These are phyloP conservation scores for Platyscapa corneri DNA, from an alignment of 1,140 invertebrate species.

Conservation along the genomic window DNA sequence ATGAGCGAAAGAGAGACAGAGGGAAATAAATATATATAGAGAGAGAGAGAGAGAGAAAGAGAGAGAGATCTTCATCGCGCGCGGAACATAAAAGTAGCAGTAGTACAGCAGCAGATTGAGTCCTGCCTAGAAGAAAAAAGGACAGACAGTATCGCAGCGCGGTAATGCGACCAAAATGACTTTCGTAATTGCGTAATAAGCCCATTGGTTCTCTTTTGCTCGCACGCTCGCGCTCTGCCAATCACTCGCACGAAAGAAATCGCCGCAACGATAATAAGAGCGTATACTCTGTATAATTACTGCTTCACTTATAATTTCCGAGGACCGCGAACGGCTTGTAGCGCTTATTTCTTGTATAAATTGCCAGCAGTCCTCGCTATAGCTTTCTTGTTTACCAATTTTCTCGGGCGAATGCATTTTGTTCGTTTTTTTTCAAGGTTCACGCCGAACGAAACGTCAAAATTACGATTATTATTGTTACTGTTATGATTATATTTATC, in stretches of 20 bases:
- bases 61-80: constrained; percentile 23
- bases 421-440: background rate
- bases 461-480: constrained; percentile 69
- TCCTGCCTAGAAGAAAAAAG: constrained; percentile 24
- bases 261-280: constrained; percentile 60
- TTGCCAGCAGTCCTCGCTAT: constrained; percentile 2
- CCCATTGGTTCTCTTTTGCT: constrained; percentile 49
- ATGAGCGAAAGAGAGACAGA: constrained; percentile 49
- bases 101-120: background rate
- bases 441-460: constrained; percentile 53
- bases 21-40: too few species aligned
- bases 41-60: constrained; percentile 49
- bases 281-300: constrained; percentile 61
- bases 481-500: constrained; percentile 59
- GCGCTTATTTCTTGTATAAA: constrained; percentile 35
- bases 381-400: constrained; percentile 41
- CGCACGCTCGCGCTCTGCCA: background rate
- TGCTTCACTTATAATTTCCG: constrained; percentile 56
- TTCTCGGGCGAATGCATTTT: constrained; percentile 18
- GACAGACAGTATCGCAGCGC: constrained; percentile 45
- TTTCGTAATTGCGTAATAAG: constrained; percentile 71
- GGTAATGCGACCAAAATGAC: constrained; percentile 68
- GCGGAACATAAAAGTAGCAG: constrained; percentile 4
- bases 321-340: constrained; percentile 51
- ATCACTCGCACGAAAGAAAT: constrained; percentile 60